Evolutionary conservation across 2,888 invertebrate genomes (phyloP).

Genomic region (Drosophila incognita): DNA sequence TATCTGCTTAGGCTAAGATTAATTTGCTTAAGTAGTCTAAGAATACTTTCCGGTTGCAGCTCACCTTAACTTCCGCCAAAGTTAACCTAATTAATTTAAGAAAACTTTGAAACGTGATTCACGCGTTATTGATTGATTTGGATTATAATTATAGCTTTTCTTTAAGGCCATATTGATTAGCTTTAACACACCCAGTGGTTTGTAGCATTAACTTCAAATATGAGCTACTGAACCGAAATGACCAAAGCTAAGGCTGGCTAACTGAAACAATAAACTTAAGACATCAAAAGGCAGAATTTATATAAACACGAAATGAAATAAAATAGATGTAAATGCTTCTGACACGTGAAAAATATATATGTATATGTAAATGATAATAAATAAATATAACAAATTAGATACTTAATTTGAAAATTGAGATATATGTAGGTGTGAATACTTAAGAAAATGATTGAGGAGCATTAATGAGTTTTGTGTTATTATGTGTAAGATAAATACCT

Average conservation of each 20-base stretch:
- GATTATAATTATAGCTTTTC: conserved; percentile 62
- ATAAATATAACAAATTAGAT: background rate
- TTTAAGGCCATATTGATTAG: conserved; percentile 48
- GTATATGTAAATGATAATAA: background rate
- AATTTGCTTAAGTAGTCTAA: background rate
- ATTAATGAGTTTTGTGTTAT: background rate
- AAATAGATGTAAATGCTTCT: background rate
- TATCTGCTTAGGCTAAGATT: background rate
- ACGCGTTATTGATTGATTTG: conserved; percentile 57
- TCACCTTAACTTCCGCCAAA: conserved; percentile 21
- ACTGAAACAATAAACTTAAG: conserved; percentile 15
- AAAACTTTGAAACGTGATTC: conserved; percentile 12
- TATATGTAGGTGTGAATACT: background rate
- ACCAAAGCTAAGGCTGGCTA: conserved; percentile 5
- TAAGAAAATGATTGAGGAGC: background rate
- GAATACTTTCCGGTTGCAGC: conserved; percentile 11
- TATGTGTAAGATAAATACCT: conserved; percentile 10
- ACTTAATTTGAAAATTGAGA: background rate
- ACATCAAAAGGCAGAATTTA: conserved; percentile 1
- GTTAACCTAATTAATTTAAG: conserved; percentile 31
- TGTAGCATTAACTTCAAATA: conserved; percentile 16
- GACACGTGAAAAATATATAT: background rate
- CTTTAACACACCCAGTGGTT: conserved; percentile 28
- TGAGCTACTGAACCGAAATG: conserved; percentile 4
- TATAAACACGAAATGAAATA: conserved; percentile 9